These are phyloP conservation scores for Hyles vespertilio DNA, from an alignment of 1,140 invertebrate species.

Conservation along the genomic window DNA sequence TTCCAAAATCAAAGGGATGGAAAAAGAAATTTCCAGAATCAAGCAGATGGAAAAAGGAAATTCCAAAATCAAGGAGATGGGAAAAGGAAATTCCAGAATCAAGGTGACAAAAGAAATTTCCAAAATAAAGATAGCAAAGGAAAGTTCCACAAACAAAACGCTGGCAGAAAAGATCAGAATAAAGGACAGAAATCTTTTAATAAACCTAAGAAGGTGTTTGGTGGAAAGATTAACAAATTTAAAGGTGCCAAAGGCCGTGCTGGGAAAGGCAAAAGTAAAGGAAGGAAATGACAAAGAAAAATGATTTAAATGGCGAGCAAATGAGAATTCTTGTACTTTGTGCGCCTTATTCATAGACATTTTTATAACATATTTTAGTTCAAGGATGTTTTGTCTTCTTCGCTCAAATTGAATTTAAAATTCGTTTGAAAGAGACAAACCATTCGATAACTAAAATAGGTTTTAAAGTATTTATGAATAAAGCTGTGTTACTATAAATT, in stretches of 20 bases:
- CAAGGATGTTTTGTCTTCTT: too few relatives aligned
- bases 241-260: conserved; percentile 31
- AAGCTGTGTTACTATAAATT: too few relatives aligned
- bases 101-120: conserved; percentile 30
- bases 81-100: conserved; percentile 34
- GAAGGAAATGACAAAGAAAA: conserved; percentile 31
- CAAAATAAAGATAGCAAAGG: conserved; percentile 28
- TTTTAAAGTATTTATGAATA: too few relatives aligned
- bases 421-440: too few relatives aligned
- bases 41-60: conserved; percentile 33
- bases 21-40: conserved; percentile 34
- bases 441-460: too few relatives aligned
- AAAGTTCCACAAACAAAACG: conserved; percentile 30
- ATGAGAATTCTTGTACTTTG: too few relatives aligned
- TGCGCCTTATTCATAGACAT: too few relatives aligned
- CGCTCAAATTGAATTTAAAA: too few relatives aligned
- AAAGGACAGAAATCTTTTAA: conserved; percentile 23
- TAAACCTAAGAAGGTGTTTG: conserved; percentile 57
- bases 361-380: too few relatives aligned
- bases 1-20: conserved; percentile 37
- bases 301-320: not conserved
- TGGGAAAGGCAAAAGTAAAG: conserved; percentile 35
- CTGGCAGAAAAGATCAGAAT: conserved; percentile 25
- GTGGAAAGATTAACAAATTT: conserved; percentile 59
- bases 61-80: conserved; percentile 36